phyloP scores from a whole-genome alignment of 1,140 invertebrate species.

The Meloidogyne hapla region DNA sequence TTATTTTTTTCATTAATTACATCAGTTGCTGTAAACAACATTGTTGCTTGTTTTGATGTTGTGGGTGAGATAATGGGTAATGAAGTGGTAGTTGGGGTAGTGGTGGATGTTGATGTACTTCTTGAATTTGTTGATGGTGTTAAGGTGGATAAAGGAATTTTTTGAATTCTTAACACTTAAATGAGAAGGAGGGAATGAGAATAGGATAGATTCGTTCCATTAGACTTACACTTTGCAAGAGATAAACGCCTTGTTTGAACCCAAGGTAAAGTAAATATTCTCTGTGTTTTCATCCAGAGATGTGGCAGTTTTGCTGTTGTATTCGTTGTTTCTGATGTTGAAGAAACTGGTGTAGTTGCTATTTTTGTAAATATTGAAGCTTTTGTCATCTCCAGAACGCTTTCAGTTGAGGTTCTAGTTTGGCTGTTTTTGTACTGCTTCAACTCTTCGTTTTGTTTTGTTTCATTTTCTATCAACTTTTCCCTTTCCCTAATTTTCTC shows the following conservation, averaged over 20 bases:
- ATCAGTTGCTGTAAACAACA: neutral
- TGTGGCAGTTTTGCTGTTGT: neutral
- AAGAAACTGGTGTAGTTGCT: neutral
- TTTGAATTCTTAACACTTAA: neutral
- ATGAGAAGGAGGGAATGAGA: too few relatives aligned
- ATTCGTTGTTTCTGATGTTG: neutral
- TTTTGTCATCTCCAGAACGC: too few relatives aligned
- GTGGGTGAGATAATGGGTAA: neutral
- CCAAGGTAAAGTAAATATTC: constrained; percentile 4
- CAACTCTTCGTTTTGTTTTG: neutral
- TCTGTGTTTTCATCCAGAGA: constrained; percentile 11
- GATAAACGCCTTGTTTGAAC: constrained; percentile 9
- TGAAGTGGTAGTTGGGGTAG: neutral
- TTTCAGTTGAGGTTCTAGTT: neutral
- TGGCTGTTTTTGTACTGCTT: neutral
- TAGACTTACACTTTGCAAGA: neutral
- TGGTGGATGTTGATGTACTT: neutral
- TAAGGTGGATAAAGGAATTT: neutral
- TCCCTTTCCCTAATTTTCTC: neutral
- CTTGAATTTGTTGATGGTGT: neutral
- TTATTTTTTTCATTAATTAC: neutral
- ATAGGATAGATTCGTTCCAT: too few relatives aligned
- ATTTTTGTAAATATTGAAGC: neutral
- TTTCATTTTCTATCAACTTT: neutral
- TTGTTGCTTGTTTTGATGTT: neutral